Evolutionary conservation across 2,888 invertebrate species (phyloP), one percentile per base, ranked within the genome.

Genomic region (Xylota sylvarum): DNA sequence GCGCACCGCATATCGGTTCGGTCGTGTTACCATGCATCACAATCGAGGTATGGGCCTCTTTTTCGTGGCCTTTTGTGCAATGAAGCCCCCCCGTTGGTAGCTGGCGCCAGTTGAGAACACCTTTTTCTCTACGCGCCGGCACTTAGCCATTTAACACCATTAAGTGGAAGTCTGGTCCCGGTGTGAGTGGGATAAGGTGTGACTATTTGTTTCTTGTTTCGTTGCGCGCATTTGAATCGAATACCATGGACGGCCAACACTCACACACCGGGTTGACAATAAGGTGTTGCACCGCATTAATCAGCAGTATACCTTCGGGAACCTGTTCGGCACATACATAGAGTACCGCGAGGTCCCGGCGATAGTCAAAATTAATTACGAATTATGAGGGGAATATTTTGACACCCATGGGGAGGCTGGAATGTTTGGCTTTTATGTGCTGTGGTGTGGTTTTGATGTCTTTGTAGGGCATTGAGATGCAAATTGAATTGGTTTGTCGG

Each of bases 141-240:
- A 82, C 72, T 86, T 78, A 55, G 73, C 86, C 86, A 86, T 86
- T 86, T 86, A 86, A 78, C 86, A 86, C 86, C 86, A 86, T 72
- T 73, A 82, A 86, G 69, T 82, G 81, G 82, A 82, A 60, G 85
- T 82, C 58, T 70, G 3, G 40, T 58, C 60, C 67, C 72, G 74
- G 58, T 78, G 40, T n/a, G 67, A 62, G 56, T 56, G 55, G 76
- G 76, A 48, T 73, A 69, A 86, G 86, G 86, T 82, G 86, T 86
- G 86, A 86, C 86, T 82, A 82, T 82, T 78, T 86, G 82, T 65
- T 73, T 60, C 77, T 65, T 65, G 76, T 60, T 72, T 77, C 72
- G 85, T 37, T 76, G 77, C 43, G 62, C 48, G 72, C 70, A 81
- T 83, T 83, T 78, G 72, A 83, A 72, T 72, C 52, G 73, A 46